Percentiles rank a stretch among this genome's conserved stretches.
Evolutionary conservation across 1,140 invertebrate species (phyloP).

Genomic region (Drosophila subobscura): DNA sequence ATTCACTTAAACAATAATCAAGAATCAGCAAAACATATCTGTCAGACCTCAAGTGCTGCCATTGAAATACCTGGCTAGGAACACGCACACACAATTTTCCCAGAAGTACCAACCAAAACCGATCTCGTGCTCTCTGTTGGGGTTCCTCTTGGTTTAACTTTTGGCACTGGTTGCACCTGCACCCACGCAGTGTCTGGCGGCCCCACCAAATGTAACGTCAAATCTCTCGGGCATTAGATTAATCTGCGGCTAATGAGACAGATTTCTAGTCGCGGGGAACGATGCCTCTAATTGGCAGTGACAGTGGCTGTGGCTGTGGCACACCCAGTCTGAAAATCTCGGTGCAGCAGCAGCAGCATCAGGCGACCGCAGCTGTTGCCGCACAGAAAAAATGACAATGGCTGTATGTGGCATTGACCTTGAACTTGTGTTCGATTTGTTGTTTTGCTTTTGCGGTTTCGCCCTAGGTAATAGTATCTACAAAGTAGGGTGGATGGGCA

Average conservation of each 20-base stretch:
- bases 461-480: too few relatives aligned
- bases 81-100: not conserved
- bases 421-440: conserved; percentile 51
- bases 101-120: not conserved
- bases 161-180: conserved; percentile 51
- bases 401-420: conserved; percentile 53
- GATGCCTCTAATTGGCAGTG: conserved; percentile 59
- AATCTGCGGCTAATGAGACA: conserved; percentile 75
- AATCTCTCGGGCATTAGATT: conserved; percentile 68
- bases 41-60: too few relatives aligned
- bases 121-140: not conserved
- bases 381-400: conserved; percentile 36
- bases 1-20: too few relatives aligned
- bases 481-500: too few relatives aligned
- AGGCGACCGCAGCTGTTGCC: conserved; percentile 20
- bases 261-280: conserved; percentile 28
- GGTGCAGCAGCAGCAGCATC: conserved; percentile 18
- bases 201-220: conserved; percentile 57
- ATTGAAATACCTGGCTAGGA: too few relatives aligned
- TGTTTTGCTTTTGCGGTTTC: conserved; percentile 25
- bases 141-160: conserved; percentile 8
- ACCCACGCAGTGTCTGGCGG: conserved; percentile 30
- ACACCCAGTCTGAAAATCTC: too few relatives aligned
- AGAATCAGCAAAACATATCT: too few relatives aligned
- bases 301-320: not conserved